Evolutionary conservation across 2,113 vertebrate species (phyloP), one percentile per base, ranked within the genome.

Genomic region (Machaerirhynchus nigripectus): DNA sequence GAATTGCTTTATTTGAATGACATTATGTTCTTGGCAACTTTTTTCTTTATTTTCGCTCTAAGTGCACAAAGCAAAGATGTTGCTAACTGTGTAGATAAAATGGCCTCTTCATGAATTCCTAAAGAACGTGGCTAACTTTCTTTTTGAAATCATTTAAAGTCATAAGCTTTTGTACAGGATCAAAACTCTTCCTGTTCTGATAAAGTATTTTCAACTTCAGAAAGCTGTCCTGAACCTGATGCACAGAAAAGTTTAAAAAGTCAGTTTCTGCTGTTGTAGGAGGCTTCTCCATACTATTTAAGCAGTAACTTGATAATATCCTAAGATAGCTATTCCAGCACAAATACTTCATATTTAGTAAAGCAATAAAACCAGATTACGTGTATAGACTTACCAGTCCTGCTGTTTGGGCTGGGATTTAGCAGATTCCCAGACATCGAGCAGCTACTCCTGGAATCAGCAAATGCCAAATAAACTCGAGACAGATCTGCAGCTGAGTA

Each of bases 341-440:
- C 80, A 96, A 89, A 77, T 74, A n/a, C 9, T 89, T 89, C 19
- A 46, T 85, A 37, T 53, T 85, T 85, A 87, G 30, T 83, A 85
- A 94, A 93, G 52, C 15, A 64, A 76, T 93, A 89, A 91, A 93
- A 87, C 24, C 22, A 52, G 46, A 74, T 92, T 94, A 87, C 15
- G 19, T 94, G 79, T 81, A 47, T 81, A 90, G 94, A 70, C 64
- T 92, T 74, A 84, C 50, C 39, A 92, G 55, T 89, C 86, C 83
- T 90, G 94, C 94, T 93, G 80, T 77, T 94, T 93, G 94, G 93
- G 91, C 94, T 81, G 64, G 47, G 56, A 56, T 92, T 89, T 95
- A 77, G 70, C 83, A 93, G 94, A 95, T 96, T 97, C 93, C 89
- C 94, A 95, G 96, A 95, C 95, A 95, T 69, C 37, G 75, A 89